Percentiles rank a stretch among this genome's conserved stretches.
These are phyloP conservation scores for Drosophila siamana DNA, from an alignment of 2,888 invertebrate species.

Conservation along the genomic window DNA sequence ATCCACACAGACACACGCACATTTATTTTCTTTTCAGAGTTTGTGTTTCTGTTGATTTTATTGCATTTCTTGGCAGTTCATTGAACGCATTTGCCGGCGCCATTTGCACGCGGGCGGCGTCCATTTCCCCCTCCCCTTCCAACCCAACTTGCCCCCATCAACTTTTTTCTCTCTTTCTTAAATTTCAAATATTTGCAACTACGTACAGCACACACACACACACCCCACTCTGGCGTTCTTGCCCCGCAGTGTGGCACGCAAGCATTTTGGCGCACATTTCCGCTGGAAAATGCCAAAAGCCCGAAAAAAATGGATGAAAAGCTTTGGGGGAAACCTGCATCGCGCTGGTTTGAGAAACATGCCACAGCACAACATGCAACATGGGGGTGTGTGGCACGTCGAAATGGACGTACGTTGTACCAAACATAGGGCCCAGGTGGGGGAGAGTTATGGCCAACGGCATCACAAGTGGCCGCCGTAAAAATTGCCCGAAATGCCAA, in stretches of 20 bases:
- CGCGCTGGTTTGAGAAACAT: constrained; percentile 38
- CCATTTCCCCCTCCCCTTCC: not conserved
- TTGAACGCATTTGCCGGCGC: constrained; percentile 77
- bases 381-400: constrained; percentile 7
- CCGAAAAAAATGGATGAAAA: constrained; percentile 40
- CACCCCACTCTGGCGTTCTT: not conserved
- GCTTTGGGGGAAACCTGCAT: constrained; percentile 2
- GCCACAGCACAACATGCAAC: constrained; percentile 56
- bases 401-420: constrained; percentile 20
- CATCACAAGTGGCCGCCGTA: constrained; percentile 25
- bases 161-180: constrained; percentile 39
- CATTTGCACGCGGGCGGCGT: constrained; percentile 41
- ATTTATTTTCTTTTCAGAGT: constrained; percentile 59
- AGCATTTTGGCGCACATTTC: constrained; percentile 76
- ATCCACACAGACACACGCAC: constrained; percentile 14
- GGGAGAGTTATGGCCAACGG: constrained; percentile 19
- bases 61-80: constrained; percentile 71
- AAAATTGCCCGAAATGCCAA: constrained; percentile 4
- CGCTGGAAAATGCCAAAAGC: constrained; percentile 70
- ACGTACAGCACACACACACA: constrained; percentile 19
- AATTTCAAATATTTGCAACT: constrained; percentile 68
- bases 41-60: constrained; percentile 60
- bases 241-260: constrained; percentile 52
- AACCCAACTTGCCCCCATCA: not conserved
- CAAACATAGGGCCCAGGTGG: constrained; percentile 12